A percentile compares a stretch with the other conserved stretches of the same genome.
Evolutionary conservation across 1,140 invertebrate species (phyloP).

Genomic region (Anastrepha ludens): DNA sequence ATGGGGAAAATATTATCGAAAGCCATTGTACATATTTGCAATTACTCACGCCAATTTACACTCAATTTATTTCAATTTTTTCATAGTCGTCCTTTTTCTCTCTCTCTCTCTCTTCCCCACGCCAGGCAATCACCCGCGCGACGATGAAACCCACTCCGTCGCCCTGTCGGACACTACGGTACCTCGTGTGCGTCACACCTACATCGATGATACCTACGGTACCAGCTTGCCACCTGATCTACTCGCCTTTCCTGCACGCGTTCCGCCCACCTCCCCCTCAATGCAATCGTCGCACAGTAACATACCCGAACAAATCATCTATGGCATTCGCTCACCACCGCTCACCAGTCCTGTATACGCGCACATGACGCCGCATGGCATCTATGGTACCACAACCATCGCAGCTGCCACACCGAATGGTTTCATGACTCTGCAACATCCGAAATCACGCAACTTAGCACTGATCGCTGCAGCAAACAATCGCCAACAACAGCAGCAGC

Average conservation of each 20-base stretch:
- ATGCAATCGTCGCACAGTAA: conserved; percentile 85
- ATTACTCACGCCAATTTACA: not conserved
- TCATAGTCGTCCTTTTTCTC: not conserved
- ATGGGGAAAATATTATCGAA: not conserved
- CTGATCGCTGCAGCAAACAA: conserved; percentile 75
- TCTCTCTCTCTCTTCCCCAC: conserved; percentile 51
- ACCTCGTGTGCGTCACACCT: conserved; percentile 69
- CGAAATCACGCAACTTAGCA: conserved; percentile 70
- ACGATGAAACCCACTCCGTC: conserved; percentile 80
- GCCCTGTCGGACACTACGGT: conserved; percentile 75
- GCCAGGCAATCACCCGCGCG: conserved; percentile 76
- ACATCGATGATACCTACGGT: conserved; percentile 70
- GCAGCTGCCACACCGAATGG: conserved; percentile 67
- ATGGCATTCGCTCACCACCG: conserved; percentile 71
- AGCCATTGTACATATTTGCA: not conserved
- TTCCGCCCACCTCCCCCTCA: conserved; percentile 79
- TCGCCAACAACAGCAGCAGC: conserved; percentile 64
- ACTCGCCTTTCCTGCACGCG: conserved; percentile 83
- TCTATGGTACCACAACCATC: conserved; percentile 70
- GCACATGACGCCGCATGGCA: conserved; percentile 71
- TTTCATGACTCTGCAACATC: conserved; percentile 73
- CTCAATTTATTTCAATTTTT: conserved; percentile 3
- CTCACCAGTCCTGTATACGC: conserved; percentile 72
- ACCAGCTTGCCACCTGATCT: conserved; percentile 82
- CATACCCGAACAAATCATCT: conserved; percentile 78